These are phyloP conservation scores for Xiphias gladius DNA, from an alignment of 2,113 vertebrate genomes.

Conservation along the genomic window DNA sequence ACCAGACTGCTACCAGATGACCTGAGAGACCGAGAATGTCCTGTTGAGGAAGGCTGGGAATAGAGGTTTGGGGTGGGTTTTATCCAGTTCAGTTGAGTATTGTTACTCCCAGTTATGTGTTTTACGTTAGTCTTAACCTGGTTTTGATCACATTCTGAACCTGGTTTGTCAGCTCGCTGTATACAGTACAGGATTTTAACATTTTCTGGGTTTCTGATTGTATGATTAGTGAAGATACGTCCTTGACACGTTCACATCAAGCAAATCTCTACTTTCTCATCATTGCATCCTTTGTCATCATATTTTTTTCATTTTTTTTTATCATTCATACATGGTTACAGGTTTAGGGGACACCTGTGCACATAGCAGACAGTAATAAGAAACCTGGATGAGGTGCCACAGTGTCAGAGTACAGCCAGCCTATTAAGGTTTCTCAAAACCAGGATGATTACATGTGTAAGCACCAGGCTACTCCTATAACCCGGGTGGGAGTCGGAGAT, in stretches of 20 bases:
- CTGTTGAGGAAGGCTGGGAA: too few species aligned
- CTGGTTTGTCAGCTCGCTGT: slow-evolving; percentile 5
- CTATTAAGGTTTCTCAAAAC: neutral
- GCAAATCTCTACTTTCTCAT: too few species aligned
- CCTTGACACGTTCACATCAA: neutral
- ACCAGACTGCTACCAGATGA: too few species aligned
- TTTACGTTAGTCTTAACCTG: neutral
- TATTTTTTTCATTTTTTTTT: neutral
- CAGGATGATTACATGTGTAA: too few species aligned
- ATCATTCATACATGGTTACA: too few species aligned
- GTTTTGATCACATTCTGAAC: neutral
- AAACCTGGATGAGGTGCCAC: neutral
- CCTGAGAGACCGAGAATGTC: too few species aligned
- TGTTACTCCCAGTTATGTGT: neutral
- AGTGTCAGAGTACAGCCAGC: neutral
- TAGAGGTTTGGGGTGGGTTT: neutral
- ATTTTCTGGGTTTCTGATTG: neutral
- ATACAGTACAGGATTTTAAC: neutral
- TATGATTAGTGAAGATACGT: neutral
- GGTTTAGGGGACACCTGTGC: neutral
- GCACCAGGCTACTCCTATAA: neutral
- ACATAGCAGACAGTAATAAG: neutral
- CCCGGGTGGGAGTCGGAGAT: neutral
- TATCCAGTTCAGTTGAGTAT: neutral
- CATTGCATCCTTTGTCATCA: neutral